Base-by-base conservation (phyloP, 2,888 invertebrate genomes). In the Ophion ventricosus region DNA sequence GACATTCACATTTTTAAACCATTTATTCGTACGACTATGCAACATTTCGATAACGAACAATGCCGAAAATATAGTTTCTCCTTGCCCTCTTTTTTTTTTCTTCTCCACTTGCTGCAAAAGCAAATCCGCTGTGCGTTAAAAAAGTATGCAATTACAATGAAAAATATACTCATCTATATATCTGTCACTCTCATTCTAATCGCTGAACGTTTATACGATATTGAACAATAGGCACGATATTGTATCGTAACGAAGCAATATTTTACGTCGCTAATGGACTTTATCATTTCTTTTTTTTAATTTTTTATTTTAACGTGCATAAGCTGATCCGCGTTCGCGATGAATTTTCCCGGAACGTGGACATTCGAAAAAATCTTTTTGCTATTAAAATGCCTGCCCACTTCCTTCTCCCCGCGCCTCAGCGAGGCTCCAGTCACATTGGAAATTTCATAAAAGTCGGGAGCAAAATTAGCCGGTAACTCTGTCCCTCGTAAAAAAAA, bases 101-200 rank as follows among this genome's bases (percentile, higher is more conserved):
- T 49, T 49, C 17, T 49, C 17, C 3, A 49, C 17, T 49, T 14
- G 49, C 49, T 49, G 49, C 49, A 14, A 49, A 49, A 54, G 80
- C 74, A 70, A 66, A 40, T 81, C 29, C 74, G 64, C 83, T 72
- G 88, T 87, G 88, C 87, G 82, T 86, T 88, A 88, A 82, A 88
- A 88, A 88, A 88, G 77, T 85, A 85, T 80, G 75, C 85, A 76
- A 81, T 83, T 86, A 79, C 70, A n/a, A 85, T 86, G 80, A 77
- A 89, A 83, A 84, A 87, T 80, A 87, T 86, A 87, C 8, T 63
- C 35, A 20, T 76, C 14, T 66, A 76, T 82, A 79, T 66, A 78
- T 80, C 54, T 74, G 35, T 72, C 57, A 2, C 4, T 17, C 17
- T 49, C 14, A 17, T 17, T 83, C 80, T 83, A 83, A 69, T 73